These are phyloP conservation scores for Oreohelix idahoensis DNA, from an alignment of 1,140 invertebrate genomes.

Conservation along the genomic window DNA sequence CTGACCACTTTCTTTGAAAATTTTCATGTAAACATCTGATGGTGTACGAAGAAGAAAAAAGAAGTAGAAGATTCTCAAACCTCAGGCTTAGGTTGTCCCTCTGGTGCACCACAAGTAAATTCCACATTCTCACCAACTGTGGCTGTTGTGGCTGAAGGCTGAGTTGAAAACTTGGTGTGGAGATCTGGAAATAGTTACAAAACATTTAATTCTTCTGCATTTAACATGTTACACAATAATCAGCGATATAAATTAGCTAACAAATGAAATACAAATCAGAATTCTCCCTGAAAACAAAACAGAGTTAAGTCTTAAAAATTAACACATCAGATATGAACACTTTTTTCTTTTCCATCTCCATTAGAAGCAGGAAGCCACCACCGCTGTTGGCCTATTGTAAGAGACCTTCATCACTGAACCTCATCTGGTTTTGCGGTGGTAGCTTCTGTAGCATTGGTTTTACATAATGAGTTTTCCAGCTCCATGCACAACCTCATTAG, in stretches of 20 bases:
- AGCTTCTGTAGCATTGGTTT: no score
- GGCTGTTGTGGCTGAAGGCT: not conserved
- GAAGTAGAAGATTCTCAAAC: not conserved
- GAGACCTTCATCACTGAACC: no score
- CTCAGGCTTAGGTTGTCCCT: conserved; percentile 17
- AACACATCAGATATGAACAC: not conserved
- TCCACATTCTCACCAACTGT: conserved; percentile 11
- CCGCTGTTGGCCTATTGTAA: not conserved
- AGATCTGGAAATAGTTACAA: not conserved
- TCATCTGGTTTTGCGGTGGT: no score
- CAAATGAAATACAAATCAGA: no score
- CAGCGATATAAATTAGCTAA: not conserved
- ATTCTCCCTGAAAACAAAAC: not conserved
- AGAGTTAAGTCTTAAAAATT: not conserved
- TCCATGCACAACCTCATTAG: no score
- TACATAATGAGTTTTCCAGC: no score
- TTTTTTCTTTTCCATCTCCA: not conserved
- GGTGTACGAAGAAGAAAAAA: no score
- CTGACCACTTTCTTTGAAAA: no score
- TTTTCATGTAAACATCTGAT: no score
- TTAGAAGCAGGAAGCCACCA: not conserved
- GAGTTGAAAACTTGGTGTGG: not conserved
- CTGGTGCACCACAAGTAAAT: not conserved
- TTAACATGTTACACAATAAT: not conserved
- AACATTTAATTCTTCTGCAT: not conserved